phyloP scores from a whole-genome alignment of 2,113 vertebrate genomes.

The Struthio camelus region DNA sequence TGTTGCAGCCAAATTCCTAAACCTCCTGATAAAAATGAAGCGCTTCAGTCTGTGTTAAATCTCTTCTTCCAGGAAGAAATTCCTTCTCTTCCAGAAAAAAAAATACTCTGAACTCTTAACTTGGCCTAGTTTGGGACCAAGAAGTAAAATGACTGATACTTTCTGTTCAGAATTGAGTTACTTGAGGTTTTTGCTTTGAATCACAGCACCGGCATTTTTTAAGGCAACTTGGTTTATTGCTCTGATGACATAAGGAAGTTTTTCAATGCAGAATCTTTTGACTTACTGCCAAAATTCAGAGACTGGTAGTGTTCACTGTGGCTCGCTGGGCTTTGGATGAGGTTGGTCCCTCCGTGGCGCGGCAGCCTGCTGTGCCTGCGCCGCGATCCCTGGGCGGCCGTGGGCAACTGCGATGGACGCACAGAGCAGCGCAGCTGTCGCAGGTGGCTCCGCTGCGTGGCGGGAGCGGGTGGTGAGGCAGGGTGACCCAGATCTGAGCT shows the following conservation, averaged over 20 bases:
- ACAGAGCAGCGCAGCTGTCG: neutral
- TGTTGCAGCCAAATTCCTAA: neutral
- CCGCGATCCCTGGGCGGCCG: neutral
- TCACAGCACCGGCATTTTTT: neutral
- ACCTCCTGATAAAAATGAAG: neutral
- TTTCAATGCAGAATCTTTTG: neutral
- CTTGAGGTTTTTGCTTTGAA: neutral
- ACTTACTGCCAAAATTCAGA: neutral
- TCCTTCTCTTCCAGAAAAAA: neutral
- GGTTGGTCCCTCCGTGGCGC: rapidly evolving
- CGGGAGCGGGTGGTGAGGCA: neutral
- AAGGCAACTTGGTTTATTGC: neutral
- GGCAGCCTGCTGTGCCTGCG: neutral
- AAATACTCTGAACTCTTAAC: neutral
- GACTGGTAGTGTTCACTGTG: neutral
- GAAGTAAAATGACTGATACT: neutral
- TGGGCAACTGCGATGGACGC: rapidly evolving
- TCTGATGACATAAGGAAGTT: neutral
- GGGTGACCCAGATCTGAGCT: neutral
- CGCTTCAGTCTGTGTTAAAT: neutral
- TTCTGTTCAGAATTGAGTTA: neutral
- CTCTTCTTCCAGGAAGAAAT: neutral
- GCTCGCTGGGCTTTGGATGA: neutral
- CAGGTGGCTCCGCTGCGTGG: neutral
- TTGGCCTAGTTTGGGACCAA: neutral